phyloP scores from a whole-genome alignment of 2,888 invertebrate species.

The Hirtodrosophila trivittata region DNA sequence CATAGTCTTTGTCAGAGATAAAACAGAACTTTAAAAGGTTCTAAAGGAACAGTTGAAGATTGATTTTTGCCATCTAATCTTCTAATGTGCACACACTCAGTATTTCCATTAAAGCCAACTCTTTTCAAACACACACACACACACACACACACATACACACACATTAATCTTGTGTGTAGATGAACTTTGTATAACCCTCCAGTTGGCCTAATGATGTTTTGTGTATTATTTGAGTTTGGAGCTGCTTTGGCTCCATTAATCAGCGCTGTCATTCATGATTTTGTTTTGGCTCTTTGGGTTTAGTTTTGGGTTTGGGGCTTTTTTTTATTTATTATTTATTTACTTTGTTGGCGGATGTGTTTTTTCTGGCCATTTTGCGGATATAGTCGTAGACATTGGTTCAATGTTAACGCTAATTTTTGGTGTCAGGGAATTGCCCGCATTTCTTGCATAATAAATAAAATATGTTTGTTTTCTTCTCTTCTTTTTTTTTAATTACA shows the following conservation, averaged over 20 bases:
- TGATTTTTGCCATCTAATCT: no score
- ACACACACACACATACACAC: background rate
- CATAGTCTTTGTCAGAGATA: no score
- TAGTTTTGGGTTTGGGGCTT: slow-evolving; percentile 2
- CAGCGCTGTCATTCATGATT: slow-evolving; percentile 69
- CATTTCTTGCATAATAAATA: slow-evolving; percentile 29
- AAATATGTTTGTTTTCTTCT: slow-evolving; percentile 4
- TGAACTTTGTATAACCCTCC: slow-evolving; percentile 21
- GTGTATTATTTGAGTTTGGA: slow-evolving; percentile 1
- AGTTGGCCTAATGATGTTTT: slow-evolving; percentile 48
- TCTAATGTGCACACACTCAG: no score
- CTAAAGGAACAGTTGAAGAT: no score
- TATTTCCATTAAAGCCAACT: background rate
- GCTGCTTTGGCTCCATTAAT: slow-evolving; percentile 63
- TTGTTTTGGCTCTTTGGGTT: slow-evolving; percentile 16
- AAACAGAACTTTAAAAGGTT: no score
- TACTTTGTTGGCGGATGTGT: slow-evolving; percentile 56
- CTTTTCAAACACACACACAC: background rate
- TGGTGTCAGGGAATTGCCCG: slow-evolving; percentile 26
- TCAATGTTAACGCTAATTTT: slow-evolving; percentile 41
- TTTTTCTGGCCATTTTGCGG: slow-evolving; percentile 37
- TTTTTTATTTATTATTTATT: slow-evolving; percentile 3
- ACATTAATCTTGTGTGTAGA: background rate
- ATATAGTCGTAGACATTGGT: slow-evolving; percentile 25
- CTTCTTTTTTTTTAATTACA: slow-evolving; percentile 10